A percentile compares a stretch with the other conserved stretches of the same genome.
Conservation (phyloP, 2,888 invertebrate species). For the Zhuqinia jingwanae region DNA sequence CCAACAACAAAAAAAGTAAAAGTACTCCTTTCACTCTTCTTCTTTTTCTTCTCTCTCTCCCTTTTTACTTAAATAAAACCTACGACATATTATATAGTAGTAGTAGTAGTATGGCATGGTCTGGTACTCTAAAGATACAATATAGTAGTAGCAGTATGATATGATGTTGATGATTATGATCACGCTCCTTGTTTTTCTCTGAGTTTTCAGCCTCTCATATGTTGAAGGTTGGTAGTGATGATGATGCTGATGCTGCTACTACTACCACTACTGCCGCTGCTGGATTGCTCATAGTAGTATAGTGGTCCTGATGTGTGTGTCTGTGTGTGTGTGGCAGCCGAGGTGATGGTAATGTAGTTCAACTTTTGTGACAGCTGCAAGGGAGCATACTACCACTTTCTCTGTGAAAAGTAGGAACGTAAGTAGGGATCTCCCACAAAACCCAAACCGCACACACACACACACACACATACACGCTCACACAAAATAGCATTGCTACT, state of each 20-base stretch:
- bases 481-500: background rate
- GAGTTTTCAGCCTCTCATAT: background rate
- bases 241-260: background rate
- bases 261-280: too few relatives aligned
- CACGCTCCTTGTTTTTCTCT: background rate
- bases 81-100: too few relatives aligned
- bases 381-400: constrained; percentile 12
- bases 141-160: too few relatives aligned
- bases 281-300: background rate
- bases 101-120: too few relatives aligned
- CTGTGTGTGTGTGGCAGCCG: too few relatives aligned
- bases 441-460: constrained; percentile 28
- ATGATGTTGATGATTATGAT: background rate
- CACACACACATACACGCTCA: background rate
- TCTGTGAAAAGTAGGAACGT: too few relatives aligned
- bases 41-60: too few relatives aligned
- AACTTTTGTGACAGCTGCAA: constrained; percentile 65
- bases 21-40: too few relatives aligned
- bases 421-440: constrained; percentile 20
- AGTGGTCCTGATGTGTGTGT: background rate
- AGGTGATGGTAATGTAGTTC: too few relatives aligned
- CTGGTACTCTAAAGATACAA: background rate
- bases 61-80: too few relatives aligned
- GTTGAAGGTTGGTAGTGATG: constrained; percentile 6
- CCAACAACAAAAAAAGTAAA: too few relatives aligned